Evolutionary conservation across 35 echinoderm and acorn worm genomes (phyloP).

Genomic region (Stichopus chloronotus): DNA sequence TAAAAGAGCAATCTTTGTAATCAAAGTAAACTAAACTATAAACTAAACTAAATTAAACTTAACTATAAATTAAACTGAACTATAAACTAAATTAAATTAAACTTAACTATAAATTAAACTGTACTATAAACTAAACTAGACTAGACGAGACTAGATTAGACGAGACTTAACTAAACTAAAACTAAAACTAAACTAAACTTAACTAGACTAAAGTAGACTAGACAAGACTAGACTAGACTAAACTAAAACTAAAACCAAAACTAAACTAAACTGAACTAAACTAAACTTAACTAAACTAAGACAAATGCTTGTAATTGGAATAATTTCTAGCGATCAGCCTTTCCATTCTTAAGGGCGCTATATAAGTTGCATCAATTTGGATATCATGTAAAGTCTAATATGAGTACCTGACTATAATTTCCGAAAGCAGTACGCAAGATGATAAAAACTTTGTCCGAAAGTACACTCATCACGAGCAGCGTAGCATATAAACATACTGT

Average conservation of each 20-base stretch:
- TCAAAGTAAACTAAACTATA: neutral
- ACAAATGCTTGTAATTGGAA: neutral
- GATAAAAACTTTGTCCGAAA: no score
- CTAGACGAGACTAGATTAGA: no score
- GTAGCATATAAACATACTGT: no score
- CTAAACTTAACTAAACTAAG: neutral
- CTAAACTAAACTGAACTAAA: neutral
- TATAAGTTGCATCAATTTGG: no score
- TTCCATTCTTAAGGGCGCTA: no score
- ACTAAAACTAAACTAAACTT: neutral
- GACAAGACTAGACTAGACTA: no score
- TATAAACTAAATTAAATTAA: neutral
- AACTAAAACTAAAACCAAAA: neutral
- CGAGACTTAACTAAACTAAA: neutral
- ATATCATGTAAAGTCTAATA: no score
- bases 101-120: neutral
- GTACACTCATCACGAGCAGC: no score
- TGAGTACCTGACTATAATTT: no score
- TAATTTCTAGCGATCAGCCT: no score
- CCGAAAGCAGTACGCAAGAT: no score
- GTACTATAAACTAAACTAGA: neutral
- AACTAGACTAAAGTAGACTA: constrained; percentile 1
- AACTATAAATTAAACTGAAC: neutral
- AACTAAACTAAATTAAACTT: neutral
- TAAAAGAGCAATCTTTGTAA: neutral